phyloP scores from a whole-genome alignment of 2,888 invertebrate species.

The Microdon myrmicae region DNA sequence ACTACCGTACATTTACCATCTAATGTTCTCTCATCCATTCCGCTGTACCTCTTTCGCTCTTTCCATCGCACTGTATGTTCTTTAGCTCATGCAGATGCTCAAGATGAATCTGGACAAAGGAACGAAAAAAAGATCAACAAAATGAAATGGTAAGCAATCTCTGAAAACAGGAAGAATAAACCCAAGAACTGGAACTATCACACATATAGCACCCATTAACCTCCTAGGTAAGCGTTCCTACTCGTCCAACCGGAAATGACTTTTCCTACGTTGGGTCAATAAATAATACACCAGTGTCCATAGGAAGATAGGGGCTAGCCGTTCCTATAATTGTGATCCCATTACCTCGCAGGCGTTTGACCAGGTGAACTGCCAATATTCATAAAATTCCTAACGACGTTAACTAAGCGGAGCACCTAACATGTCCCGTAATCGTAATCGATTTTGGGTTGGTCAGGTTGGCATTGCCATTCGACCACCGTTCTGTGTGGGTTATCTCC shows the following conservation, averaged over 20 bases:
- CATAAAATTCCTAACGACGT: slow-evolving; percentile 1
- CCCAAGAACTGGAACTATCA: slow-evolving; percentile 50
- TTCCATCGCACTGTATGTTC: too few species aligned
- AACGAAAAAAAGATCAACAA: background rate
- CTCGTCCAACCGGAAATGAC: slow-evolving; percentile 44
- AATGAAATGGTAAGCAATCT: slow-evolving; percentile 4
- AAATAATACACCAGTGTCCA: slow-evolving; percentile 32
- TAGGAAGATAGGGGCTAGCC: slow-evolving; percentile 6
- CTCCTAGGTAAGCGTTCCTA: slow-evolving; percentile 23
- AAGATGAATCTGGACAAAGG: background rate
- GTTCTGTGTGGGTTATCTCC: too few species aligned
- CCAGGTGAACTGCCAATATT: slow-evolving; percentile 19
- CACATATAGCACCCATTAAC: slow-evolving; percentile 52
- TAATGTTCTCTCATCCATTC: too few species aligned
- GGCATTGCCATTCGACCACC: too few species aligned
- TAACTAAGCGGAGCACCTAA: background rate
- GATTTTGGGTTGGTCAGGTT: slow-evolving; percentile 47
- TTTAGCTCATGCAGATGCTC: slow-evolving; percentile 2
- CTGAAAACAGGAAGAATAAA: slow-evolving; percentile 48
- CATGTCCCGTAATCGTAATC: slow-evolving; percentile 24
- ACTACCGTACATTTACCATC: too few species aligned
- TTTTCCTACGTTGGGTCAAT: slow-evolving; percentile 31
- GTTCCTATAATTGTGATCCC: slow-evolving; percentile 24
- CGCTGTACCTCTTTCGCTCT: too few species aligned
- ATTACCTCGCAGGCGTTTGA: slow-evolving; percentile 12